phyloP scores from a whole-genome alignment of 2,113 vertebrate genomes.

The Gyps fulvus region DNA sequence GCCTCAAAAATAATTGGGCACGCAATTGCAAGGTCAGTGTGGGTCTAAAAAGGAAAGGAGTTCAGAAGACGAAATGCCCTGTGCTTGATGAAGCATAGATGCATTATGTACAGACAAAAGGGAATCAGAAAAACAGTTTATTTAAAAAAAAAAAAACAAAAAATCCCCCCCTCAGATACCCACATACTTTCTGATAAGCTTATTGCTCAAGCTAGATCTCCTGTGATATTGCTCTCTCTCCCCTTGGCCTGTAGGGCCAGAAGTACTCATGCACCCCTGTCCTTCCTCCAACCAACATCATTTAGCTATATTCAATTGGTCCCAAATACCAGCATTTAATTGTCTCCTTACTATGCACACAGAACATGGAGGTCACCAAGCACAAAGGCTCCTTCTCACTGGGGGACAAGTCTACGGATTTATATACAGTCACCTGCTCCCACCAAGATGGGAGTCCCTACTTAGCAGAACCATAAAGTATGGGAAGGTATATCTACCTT shows the following conservation, averaged over 20 bases:
- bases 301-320: neutral
- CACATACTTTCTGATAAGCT: neutral
- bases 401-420: neutral
- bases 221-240: neutral
- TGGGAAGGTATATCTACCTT: neutral
- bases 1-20: neutral
- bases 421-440: neutral
- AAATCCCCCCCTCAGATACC: neutral
- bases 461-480: neutral
- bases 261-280: neutral
- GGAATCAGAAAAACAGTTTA: neutral
- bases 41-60: neutral
- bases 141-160: neutral
- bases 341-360: neutral
- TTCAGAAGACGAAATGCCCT: neutral
- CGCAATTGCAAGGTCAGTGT: neutral
- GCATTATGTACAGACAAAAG: neutral
- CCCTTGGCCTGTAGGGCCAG: neutral
- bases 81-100: neutral
- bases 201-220: neutral
- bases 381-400: neutral
- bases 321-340: neutral
- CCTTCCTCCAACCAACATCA: neutral
- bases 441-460: neutral
- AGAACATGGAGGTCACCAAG: neutral